Evolutionary conservation across 2,888 invertebrate species (phyloP).

Genomic region (Acanthopleura granulata): DNA sequence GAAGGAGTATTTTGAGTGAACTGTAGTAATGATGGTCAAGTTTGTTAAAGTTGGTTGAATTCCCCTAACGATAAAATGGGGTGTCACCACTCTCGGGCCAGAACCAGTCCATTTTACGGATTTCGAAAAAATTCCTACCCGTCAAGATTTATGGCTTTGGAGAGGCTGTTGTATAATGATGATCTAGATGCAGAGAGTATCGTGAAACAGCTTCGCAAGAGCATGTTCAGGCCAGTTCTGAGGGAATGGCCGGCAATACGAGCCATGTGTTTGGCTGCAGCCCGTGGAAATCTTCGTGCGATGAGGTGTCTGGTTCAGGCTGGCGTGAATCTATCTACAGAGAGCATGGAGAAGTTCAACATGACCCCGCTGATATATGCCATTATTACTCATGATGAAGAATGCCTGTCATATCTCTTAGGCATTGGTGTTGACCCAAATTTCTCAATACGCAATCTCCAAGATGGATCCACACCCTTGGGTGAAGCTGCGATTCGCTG

Average conservation of each 20-base stretch:
- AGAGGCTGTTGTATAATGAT: background rate
- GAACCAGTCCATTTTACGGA: background rate
- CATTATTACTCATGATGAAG: background rate
- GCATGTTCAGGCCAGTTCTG: background rate
- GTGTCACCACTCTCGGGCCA: background rate
- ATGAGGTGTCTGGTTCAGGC: conserved; percentile 3
- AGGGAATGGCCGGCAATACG: conserved; percentile 2
- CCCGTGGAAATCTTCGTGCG: background rate
- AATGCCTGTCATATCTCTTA: background rate
- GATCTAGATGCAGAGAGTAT: background rate
- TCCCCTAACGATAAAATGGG: background rate
- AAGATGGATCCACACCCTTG: background rate
- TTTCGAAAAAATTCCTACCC: conserved; percentile 5
- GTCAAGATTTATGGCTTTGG: background rate
- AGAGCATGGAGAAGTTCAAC: conserved; percentile 4
- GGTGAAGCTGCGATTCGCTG: background rate
- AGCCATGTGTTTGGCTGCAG: background rate
- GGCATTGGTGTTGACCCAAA: background rate
- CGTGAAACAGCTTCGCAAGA: background rate
- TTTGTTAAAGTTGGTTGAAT: too few species aligned
- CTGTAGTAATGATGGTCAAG: too few species aligned
- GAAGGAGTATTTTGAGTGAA: too few species aligned
- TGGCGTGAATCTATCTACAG: background rate
- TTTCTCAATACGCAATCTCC: background rate
- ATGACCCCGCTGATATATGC: background rate